Evolutionary conservation across 2,888 invertebrate genomes (phyloP).

Genomic region (Euclidia mi): DNA sequence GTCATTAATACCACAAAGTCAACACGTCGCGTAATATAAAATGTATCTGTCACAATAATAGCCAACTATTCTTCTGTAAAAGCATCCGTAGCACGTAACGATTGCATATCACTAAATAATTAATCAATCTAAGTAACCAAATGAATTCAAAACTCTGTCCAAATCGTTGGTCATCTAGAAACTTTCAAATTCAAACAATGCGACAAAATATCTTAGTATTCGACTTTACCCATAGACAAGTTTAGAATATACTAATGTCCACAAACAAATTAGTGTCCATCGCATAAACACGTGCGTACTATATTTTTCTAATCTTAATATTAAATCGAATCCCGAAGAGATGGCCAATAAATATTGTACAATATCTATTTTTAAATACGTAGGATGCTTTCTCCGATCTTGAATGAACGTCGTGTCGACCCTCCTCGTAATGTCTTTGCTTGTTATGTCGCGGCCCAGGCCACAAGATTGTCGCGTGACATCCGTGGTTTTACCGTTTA

Average conservation of each 20-base stretch:
- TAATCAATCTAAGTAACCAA: neutral
- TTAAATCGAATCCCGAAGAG: conserved; percentile 86
- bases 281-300: conserved; percentile 76
- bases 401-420: conserved; percentile 87
- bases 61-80: neutral
- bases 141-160: neutral
- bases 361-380: conserved; percentile 88
- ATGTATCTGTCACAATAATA: neutral
- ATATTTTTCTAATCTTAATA: conserved; percentile 86
- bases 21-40: neutral
- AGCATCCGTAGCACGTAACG: neutral
- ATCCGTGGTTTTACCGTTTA: neutral
- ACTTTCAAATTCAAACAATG: conserved; percentile 4
- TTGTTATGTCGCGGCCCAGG: conserved; percentile 61
- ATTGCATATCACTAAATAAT: conserved; percentile 1
- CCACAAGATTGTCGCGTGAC: conserved; percentile 51
- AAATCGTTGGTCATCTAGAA: neutral
- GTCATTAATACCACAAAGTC: neutral
- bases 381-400: conserved; percentile 87
- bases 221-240: conserved; percentile 25
- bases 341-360: conserved; percentile 86
- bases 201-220: conserved; percentile 2
- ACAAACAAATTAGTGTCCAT: conserved; percentile 70
- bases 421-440: conserved; percentile 84
- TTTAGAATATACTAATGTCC: conserved; percentile 52